These are phyloP conservation scores for Dromas ardeola DNA, from an alignment of 2,113 vertebrate species.

Conservation along the genomic window DNA sequence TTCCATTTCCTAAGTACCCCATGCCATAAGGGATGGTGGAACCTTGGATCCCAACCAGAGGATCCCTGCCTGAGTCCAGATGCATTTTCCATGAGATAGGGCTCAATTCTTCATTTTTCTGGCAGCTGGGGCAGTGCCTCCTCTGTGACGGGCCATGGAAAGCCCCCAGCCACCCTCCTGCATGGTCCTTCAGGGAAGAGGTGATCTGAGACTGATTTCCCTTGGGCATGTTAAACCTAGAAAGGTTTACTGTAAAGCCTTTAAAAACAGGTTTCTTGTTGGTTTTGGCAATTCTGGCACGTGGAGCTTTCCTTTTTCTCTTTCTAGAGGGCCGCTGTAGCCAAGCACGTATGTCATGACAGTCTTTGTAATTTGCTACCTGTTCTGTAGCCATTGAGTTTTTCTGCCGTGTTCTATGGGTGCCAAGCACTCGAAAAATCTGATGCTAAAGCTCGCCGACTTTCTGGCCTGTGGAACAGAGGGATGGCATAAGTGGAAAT, in stretches of 20 bases:
- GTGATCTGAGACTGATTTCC: neutral
- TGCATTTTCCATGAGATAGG: neutral
- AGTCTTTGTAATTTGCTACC: neutral
- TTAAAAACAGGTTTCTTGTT: neutral
- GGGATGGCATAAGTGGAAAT: neutral
- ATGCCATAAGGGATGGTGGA: neutral
- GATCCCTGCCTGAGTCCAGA: neutral
- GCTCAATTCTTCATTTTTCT: neutral
- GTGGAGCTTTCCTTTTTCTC: neutral
- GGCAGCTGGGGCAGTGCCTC: neutral
- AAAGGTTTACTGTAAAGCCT: neutral
- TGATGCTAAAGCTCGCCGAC: neutral
- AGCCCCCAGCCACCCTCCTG: neutral
- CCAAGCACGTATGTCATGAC: neutral
- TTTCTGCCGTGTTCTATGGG: neutral
- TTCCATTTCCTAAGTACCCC: neutral
- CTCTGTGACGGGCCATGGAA: fast-evolving
- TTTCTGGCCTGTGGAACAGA: neutral
- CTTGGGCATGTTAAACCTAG: neutral
- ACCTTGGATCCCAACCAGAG: neutral
- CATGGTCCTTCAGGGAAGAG: neutral
- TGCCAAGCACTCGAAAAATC: neutral
- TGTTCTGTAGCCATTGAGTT: neutral
- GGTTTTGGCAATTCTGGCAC: neutral
- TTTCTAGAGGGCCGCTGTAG: neutral